Conservation (phyloP, 2,797 vertebrate genomes). For the Urophycis tenuis region DNA sequence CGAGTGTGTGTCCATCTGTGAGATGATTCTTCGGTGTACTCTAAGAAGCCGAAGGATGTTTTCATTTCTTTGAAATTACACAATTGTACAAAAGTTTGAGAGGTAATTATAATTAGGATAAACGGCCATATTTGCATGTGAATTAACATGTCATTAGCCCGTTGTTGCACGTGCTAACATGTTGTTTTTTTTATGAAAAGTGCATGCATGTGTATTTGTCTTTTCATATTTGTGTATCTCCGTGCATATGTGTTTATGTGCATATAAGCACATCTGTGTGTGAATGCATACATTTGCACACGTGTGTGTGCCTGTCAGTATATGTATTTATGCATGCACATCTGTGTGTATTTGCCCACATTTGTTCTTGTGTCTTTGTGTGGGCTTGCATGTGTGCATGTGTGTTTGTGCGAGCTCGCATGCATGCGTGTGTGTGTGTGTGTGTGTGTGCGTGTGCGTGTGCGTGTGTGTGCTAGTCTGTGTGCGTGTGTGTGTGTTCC, state of each 20-base stretch:
- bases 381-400: not conserved
- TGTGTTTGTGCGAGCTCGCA: not conserved
- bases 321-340: no score
- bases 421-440: not conserved
- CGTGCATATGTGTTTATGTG: not conserved
- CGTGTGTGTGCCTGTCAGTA: not conserved
- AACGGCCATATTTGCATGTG: not conserved
- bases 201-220: not conserved
- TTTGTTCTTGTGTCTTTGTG: not conserved
- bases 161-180: not conserved
- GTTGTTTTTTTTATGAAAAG: no score
- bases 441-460: conserved; percentile 6
- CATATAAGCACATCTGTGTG: not conserved
- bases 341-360: no score
- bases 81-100: conserved; percentile 8
- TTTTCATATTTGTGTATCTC: conserved; percentile 2
- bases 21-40: not conserved
- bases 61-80: conserved; percentile 12
- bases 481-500: conserved; percentile 10
- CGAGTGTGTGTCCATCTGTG: conserved; percentile 5
- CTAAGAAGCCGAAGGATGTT: conserved; percentile 5
- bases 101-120: not conserved
- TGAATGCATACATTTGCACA: not conserved
- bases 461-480: conserved; percentile 14
- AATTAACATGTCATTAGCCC: not conserved